A percentile compares a stretch with the other conserved stretches of the same genome.
Evolutionary conservation across 2,888 invertebrate species (phyloP).

Genomic region (Drosophila conformis): DNA sequence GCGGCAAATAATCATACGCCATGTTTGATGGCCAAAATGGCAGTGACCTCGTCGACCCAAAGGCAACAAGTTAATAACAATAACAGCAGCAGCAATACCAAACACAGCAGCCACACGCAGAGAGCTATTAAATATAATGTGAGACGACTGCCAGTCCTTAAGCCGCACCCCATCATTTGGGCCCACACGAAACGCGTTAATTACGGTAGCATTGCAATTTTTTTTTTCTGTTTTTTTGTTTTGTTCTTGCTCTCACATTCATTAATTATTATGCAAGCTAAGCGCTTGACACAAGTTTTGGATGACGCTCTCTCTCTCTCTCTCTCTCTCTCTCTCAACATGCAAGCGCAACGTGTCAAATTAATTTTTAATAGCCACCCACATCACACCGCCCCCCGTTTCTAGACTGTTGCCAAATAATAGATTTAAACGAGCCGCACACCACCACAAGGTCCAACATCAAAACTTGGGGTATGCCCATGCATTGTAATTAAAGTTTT

Average conservation of each 20-base stretch:
- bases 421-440: constrained; percentile 78
- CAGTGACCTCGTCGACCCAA: constrained; percentile 2
- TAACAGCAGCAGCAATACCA: constrained; percentile 50
- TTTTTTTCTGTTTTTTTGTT: not conserved
- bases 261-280: constrained; percentile 80
- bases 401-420: constrained; percentile 77
- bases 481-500: constrained; percentile 73
- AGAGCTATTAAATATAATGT: constrained; percentile 71
- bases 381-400: constrained; percentile 8
- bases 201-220: constrained; percentile 74
- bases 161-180: constrained; percentile 64
- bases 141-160: constrained; percentile 19
- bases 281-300: constrained; percentile 72
- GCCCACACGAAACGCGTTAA: constrained; percentile 77
- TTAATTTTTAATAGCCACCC: constrained; percentile 77
- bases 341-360: constrained; percentile 79
- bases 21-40: constrained; percentile 41
- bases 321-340: constrained; percentile 41
- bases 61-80: constrained; percentile 72
- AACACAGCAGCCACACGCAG: constrained; percentile 60
- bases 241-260: constrained; percentile 50
- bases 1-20: constrained; percentile 62
- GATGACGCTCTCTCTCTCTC: not conserved
- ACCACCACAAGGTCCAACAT: constrained; percentile 21
- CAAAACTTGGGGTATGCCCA: constrained; percentile 29